These are phyloP conservation scores for Hyles vespertilio DNA, from an alignment of 1,140 invertebrate genomes.

Conservation along the genomic window DNA sequence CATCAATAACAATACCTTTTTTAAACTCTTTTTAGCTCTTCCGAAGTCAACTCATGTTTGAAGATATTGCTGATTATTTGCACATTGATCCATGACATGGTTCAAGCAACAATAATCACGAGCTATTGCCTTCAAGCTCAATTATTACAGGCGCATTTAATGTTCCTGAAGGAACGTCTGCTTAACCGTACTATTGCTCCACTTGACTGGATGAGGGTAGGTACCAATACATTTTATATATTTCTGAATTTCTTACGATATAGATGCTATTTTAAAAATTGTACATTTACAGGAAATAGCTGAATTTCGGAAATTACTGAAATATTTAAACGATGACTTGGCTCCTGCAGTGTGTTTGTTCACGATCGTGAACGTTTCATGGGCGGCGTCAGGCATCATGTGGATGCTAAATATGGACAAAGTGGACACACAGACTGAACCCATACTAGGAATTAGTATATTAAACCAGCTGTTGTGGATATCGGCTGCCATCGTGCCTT, in stretches of 20 bases:
- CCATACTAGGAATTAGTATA: constrained; percentile 77
- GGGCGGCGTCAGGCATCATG: constrained; percentile 80
- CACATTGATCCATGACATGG: constrained; percentile 85
- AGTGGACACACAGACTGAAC: constrained; percentile 73
- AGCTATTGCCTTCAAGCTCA: constrained; percentile 89
- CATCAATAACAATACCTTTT: neutral
- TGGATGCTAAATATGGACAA: constrained; percentile 81
- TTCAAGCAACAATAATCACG: constrained; percentile 85
- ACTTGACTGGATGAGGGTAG: constrained; percentile 86
- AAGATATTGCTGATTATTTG: constrained; percentile 81
- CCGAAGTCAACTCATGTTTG: constrained; percentile 64
- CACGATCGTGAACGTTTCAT: constrained; percentile 83
- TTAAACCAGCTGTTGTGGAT: constrained; percentile 83
- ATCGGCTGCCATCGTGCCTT: constrained; percentile 80
- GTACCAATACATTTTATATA: constrained; percentile 16
- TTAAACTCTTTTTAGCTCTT: constrained; percentile 61
- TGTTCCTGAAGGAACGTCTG: constrained; percentile 82
- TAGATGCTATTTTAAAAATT: neutral
- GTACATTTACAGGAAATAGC: constrained; percentile 79
- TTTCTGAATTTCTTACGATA: neutral
- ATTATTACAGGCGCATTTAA: constrained; percentile 82
- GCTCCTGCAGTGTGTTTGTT: constrained; percentile 85
- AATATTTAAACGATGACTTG: constrained; percentile 84
- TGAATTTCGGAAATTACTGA: constrained; percentile 84
- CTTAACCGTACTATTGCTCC: constrained; percentile 82